Percentiles rank a stretch among this genome's conserved stretches.
These are phyloP conservation scores for Silurus aristotelis DNA, from an alignment of 2,797 vertebrate genomes.

Conservation along the genomic window DNA sequence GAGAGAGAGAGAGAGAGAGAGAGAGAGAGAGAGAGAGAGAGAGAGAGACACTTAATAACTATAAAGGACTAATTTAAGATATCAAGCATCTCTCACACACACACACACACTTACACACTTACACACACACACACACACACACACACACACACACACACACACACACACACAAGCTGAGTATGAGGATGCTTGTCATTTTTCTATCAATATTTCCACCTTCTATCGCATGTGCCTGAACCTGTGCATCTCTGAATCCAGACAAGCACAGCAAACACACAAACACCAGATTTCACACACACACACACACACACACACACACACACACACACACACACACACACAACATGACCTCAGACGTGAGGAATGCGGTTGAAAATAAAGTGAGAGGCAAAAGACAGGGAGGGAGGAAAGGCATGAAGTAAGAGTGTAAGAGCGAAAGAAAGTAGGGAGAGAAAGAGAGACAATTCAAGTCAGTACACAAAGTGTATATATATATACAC, in stretches of 20 bases:
- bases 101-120: background rate
- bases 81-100: background rate
- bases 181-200: conserved; percentile 8
- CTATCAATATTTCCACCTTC: conserved; percentile 12
- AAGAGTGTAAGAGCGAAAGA: conserved; percentile 19
- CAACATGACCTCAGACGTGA: conserved; percentile 65
- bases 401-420: conserved; percentile 49
- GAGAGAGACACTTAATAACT: conserved; percentile 44
- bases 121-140: background rate
- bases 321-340: conserved; percentile 30
- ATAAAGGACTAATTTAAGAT: conserved; percentile 58
- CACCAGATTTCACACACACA: conserved; percentile 11
- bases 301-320: conserved; percentile 17
- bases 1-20: conserved; percentile 12
- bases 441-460: conserved; percentile 3
- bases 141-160: background rate
- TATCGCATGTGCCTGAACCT: conserved; percentile 11
- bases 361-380: conserved; percentile 73
- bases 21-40: conserved; percentile 13
- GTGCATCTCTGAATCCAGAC: conserved; percentile 57
- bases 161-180: background rate
- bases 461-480: background rate
- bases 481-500: background rate
- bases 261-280: conserved; percentile 54
- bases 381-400: conserved; percentile 43